phyloP scores from a whole-genome alignment of 2,797 vertebrate species.

The Typhlichthys eigenmanni region DNA sequence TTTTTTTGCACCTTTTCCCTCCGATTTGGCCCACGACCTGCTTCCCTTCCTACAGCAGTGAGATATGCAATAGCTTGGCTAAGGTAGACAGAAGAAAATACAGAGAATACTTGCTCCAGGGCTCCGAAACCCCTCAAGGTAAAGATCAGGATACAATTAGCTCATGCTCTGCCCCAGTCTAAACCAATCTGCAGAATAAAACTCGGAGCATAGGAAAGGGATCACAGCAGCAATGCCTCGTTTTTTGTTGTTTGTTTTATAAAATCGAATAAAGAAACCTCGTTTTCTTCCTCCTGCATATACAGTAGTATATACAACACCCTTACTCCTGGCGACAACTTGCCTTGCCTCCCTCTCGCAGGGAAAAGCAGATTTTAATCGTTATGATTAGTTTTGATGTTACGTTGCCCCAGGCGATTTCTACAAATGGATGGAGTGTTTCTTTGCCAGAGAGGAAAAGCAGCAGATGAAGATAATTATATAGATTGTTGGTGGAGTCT shows the following conservation, averaged over 20 bases:
- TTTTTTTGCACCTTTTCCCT: conserved; percentile 45
- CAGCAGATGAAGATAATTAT: conserved; percentile 99
- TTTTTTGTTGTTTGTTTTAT: conserved; percentile 79
- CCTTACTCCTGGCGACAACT: conserved; percentile 89
- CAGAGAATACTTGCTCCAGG: conserved; percentile 97
- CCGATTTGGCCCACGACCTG: conserved; percentile 87
- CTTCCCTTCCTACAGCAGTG: conserved; percentile 91
- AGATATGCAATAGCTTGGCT: conserved; percentile 99
- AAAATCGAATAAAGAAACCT: conserved; percentile 76
- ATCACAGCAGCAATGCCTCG: conserved; percentile 81
- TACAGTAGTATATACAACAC: conserved; percentile 72
- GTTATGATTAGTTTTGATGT: conserved; percentile 99
- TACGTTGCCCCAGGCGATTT: conserved; percentile 93
- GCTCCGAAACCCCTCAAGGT: conserved; percentile 98
- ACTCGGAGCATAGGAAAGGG: conserved; percentile 86
- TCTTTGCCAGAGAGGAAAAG: conserved; percentile 97
- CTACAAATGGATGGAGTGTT: conserved; percentile 99
- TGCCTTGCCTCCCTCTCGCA: conserved; percentile 91
- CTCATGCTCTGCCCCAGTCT: conserved; percentile 96
- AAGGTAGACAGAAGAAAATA: conserved; percentile 99
- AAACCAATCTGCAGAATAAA: conserved; percentile 92
- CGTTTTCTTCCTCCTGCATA: conserved; percentile 36
- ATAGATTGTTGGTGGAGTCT: conserved; percentile 92
- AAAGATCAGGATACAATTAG: conserved; percentile 99
- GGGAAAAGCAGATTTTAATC: conserved; percentile 99